Evolutionary conservation across 1,140 invertebrate species (phyloP), one percentile per base, ranked within the genome.

Genomic region (Eumaeus atala): DNA sequence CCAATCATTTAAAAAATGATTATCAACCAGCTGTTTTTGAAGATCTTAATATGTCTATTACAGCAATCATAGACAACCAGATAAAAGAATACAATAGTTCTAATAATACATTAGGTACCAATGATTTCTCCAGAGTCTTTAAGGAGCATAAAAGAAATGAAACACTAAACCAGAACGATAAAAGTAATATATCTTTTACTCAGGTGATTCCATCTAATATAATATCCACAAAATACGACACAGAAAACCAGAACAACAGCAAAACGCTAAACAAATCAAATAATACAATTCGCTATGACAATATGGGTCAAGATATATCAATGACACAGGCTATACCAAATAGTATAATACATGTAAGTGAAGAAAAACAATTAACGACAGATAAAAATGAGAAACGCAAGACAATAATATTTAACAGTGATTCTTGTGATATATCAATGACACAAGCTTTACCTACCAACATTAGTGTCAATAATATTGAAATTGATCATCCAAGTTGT

Each of bases 361-460:
- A 44, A 16, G 16, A 17, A 5, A 44, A 17, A 14, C 9, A 44
- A 16, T 17, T 44, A 44, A 9, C 14, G 12, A 14, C n/a, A 16
- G 9, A 28, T 2, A 44, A 44, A 16, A 44, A 9, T 53, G 52
- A 48, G 12, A 60, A 67, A 56, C 55, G 58, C 37, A 62, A 64
- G 17, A 66, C 64, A 28, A 68, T 67, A 42, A 57, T 72, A 6
- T 74, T 57, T 60, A 64, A 67, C 14, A 57, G 66, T 35, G 64
- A 67, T 10, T 42, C 47, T 21, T 62, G 49, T 17, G 50, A 77
- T 40, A 70, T 77, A 11, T 79, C 72, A n/a, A 64, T 75, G 1
- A 72, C 74, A 33, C 66, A 69, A 50, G 65, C 66, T 33, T 17
- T 77, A 50, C 64, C 63, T 1, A 21, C 61, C 28, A 67, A 72